phyloP scores from a whole-genome alignment of 2,113 vertebrate genomes.

The Pituophis catenifer region DNA sequence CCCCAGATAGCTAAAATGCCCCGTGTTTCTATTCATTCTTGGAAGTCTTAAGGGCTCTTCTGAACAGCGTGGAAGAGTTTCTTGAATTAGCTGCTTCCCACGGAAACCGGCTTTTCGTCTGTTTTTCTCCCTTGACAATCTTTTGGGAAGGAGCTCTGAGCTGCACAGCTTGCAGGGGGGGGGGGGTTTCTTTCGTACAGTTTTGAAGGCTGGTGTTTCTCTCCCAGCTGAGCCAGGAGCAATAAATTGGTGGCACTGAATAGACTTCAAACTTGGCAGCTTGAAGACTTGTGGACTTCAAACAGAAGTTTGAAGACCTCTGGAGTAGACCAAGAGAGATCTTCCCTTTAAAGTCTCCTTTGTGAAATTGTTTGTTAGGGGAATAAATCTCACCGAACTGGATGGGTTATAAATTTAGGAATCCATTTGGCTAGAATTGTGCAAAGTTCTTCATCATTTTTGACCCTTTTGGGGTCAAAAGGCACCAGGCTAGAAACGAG shows the following conservation, averaged over 20 bases:
- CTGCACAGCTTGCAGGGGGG: too few relatives aligned
- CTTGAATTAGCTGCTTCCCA: not conserved
- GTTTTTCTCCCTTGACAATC: not conserved
- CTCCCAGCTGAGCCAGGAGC: not conserved
- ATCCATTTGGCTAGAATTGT: not conserved
- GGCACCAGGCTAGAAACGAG: not conserved
- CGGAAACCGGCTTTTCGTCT: not conserved
- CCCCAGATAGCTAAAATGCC: not conserved
- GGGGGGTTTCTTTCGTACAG: not conserved
- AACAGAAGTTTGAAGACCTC: too few relatives aligned
- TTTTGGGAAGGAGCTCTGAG: not conserved
- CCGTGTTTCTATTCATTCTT: not conserved
- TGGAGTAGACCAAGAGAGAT: not conserved
- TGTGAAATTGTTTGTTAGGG: not conserved
- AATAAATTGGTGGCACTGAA: not conserved
- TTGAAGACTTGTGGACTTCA: too few relatives aligned
- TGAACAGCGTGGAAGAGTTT: not conserved
- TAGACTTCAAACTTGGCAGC: too few relatives aligned
- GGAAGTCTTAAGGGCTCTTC: not conserved
- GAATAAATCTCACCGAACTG: not conserved
- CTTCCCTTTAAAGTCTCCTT: not conserved
- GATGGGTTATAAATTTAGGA: not conserved
- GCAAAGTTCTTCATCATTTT: not conserved
- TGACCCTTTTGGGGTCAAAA: not conserved
- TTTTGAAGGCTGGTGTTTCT: not conserved